Evolutionary conservation across 1,140 invertebrate genomes (phyloP), one percentile per base, ranked within the genome.

Genomic region (Drosophila jambulina): DNA sequence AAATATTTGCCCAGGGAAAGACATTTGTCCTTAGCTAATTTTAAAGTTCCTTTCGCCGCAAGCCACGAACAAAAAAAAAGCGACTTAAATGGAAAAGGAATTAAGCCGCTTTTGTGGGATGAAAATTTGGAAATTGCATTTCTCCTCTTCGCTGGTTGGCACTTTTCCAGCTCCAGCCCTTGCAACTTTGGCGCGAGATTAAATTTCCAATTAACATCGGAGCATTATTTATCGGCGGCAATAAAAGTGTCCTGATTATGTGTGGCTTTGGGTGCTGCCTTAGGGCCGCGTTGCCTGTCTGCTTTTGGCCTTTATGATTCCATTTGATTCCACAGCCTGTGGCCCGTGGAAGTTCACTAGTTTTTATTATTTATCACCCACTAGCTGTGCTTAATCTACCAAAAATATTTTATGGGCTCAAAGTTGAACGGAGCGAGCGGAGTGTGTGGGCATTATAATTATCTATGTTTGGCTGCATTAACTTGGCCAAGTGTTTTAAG

Each of bases 241-340:
- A 90, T 90, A 90, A 90, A 91, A 90, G 75, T 88, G 85, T 88
- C 81, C 81, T 88, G 84, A 90, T 90, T 90, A 88, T 90, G 85
- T 60, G 53, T 72, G 63, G 59, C 70, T 67, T 21, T 57, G 38
- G 49, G 21, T 32, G 51, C 19, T 53, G 34, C 53, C 34, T 60
- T 40, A n/a, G 29, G 57, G 10, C 32, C 6, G 10, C 13, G 25
- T 8, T 48, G 45, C 17, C 54, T 10, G 23, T 40, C 45, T 25
- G 49, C 21, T 27, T 63, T 48, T 53, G 74, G 63, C 38, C 63
- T 62, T 67, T 56, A 72, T 76, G 82, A 87, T 87, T 80, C 77
- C 77, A 88, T 87, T 83, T 78, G 79, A 87, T 82, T 72, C n/a
- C n/a, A n/a, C n/a, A n/a, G n/a, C n/a, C n/a, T 59, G 25, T 19